Base-by-base conservation (phyloP, 2,888 invertebrate species). In the Epinotia bilunana region DNA sequence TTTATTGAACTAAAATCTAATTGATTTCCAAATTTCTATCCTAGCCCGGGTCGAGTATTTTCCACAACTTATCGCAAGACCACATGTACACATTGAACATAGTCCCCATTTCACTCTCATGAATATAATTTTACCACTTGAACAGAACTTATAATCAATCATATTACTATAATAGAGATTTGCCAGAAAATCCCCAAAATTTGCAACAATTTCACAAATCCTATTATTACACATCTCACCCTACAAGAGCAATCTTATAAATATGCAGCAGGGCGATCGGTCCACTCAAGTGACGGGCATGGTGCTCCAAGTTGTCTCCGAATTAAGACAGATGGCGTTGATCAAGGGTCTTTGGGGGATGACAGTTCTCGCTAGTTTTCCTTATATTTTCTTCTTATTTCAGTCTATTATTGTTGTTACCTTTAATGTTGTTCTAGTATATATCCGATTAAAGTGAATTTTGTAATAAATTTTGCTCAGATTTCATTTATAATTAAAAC, bases 311-410 rank as follows among this genome's bases (percentile, higher is more conserved):
- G 81, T 80, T 85, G 87, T 87, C 86, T 83, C 79, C 78, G 79
- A 84, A 88, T 88, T 83, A 84, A 89, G 90, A 90, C 88, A 90
- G 89, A 90, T 90, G 89, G 89, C 83, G 78, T 73, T 78, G 79
- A 80, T 76, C 76, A 77, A 77, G 78, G 76, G 72, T 58, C 71
- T 76, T 76, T 61, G 18, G 62, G 75, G 72, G 72, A 62, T 28
- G 39, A 46, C 53, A 53, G 16, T 20, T 39, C 23, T 20, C 58
- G 23, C n/a, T 70, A 1, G n/a, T n/a, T 28, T 53, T 16, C 5
- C 61, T 2, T 60, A 46, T 39, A 53, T 18, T 64, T 58, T 61
- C 55, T 28, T 49, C 18, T 64, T 23, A 70, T 43, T 58, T 43
- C 55, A 11, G 39, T 39, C 39, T 9, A 9, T 39, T 16, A 53